Evolutionary conservation across 2,113 vertebrate genomes (phyloP), one percentile per base, ranked within the genome.

Genomic region (Ellobius talpinus): DNA sequence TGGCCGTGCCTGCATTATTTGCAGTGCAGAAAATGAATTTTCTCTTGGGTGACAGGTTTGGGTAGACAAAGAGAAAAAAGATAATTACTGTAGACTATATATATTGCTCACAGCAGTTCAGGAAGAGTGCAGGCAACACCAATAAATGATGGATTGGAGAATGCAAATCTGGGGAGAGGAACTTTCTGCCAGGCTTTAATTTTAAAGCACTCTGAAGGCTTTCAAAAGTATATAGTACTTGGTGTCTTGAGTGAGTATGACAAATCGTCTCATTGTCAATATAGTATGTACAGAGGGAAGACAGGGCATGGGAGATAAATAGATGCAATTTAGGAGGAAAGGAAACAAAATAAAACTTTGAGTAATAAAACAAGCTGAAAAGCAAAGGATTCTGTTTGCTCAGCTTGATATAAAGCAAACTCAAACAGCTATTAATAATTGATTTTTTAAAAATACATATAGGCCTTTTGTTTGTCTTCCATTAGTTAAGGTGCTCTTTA

Each of bases 401-500:
- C 86, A 58, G 21, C 16, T 78, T 76, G 29, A 73, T 74, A 16
- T 50, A 66, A 95, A 79, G 39, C 50, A 96, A 96, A 93, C 84
- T 87, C 73, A 96, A 97, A 84, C 16, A 79, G 33, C 70, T 95
- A 90, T 96, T 95, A 97, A 96, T 96, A 93, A 96, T 95, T 94
- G n/a, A 96, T 85, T 87, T 97, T 97, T 94, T 9, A 70, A 73
- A 91, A 73, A 91, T 50, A 95, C 82, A 91, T 84, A 84, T 23
- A 66, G 68, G 63, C 42, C 78, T 97, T 96, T 87, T 52, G 76
- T 63, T 74, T 96, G 82, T 45, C n/a, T 82, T 23, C 61, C 61
- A 36, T 87, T 88, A 85, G 93, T 13, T 33, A 72, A 91, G 61
- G 13, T 92, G 1, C 33, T 96, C n/a, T 95, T 78, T 94, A 47